Base-by-base conservation (phyloP, 1,140 invertebrate species). In the Chrysoperla carnea region DNA sequence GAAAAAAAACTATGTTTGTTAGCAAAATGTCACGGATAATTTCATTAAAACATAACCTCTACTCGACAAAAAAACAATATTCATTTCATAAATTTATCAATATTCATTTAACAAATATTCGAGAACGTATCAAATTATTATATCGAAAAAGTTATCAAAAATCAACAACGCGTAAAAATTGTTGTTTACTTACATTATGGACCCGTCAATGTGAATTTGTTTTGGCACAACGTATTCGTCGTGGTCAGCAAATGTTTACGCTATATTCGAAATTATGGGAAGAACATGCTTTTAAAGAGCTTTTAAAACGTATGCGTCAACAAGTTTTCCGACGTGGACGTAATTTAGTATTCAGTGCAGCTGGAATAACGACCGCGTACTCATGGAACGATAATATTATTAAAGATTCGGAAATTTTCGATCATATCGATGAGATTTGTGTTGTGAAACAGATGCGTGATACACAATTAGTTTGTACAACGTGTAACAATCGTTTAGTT, bases 191-290 rank as follows among this genome's bases (percentile, higher is more conserved):
- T 9, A 62, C 61, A 47, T 53, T 62, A 36, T 78, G 74, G 62
- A 58, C 62, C 6, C 62, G 60, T 48, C 75, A 78, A 48, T 75
- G 71, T 48, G 73, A 78, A 57, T 77, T 68, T 46, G 68, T 78
- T 4, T 47, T 73, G 14, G 75, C 73, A 6, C 73, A 78, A 50
- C 62, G 70, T 11, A 53, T 77, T 1, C 58, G 72, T 36, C 63
- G 73, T 31, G 64, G 68, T 12, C 64, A 76, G 47, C 75, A 78
- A 48, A 63, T 78, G 50, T 64, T 76, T 46, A 64, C 63, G 31
- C 59, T 78, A 8, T 78, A 77, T 51, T 66, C 67, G 2, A 68
- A 63, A 46, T 63, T 76, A 37, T 78, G 75, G 68, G 73, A 73
- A 29, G 70, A 76, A 42, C 56, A 64, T 4, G 65, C 66, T 6